Conservation (phyloP, 1,140 invertebrate genomes). For the Drosophila nigrodunni region DNA sequence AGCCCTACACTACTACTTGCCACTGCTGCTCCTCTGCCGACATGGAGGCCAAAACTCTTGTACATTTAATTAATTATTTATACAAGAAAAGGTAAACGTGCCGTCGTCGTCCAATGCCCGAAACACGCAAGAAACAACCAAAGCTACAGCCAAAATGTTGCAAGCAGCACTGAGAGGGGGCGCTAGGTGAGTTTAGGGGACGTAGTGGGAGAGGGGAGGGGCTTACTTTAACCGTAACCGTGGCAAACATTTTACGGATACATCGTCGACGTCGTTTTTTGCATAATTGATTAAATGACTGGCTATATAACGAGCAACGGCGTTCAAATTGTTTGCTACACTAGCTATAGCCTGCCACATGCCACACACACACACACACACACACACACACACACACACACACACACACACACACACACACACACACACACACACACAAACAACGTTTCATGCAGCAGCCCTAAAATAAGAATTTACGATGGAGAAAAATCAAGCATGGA, state of each 20-base stretch:
- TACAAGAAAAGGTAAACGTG: conserved; percentile 80
- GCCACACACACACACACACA: conserved; percentile 13
- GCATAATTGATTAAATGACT: conserved; percentile 82
- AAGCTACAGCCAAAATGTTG: conserved; percentile 20
- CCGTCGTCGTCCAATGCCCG: conserved; percentile 34
- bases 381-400: conserved; percentile 9
- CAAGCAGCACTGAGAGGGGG: neutral
- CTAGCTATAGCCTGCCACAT: conserved; percentile 17
- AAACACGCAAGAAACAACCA: conserved; percentile 48
- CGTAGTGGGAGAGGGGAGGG: neutral
- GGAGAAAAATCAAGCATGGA: conserved; percentile 46
- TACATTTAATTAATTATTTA: conserved; percentile 82
- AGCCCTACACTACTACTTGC: neutral
- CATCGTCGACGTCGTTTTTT: conserved; percentile 78
- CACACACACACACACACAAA: too few species aligned
- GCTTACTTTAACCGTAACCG: conserved; percentile 38
- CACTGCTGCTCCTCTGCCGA: neutral
- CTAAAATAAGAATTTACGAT: conserved; percentile 67
- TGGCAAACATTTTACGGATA: conserved; percentile 76
- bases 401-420: conserved; percentile 1
- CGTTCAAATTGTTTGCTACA: conserved; percentile 43
- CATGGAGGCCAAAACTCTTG: conserved; percentile 54
- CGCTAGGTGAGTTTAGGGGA: neutral
- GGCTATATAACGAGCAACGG: conserved; percentile 64
- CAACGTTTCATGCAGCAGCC: conserved; percentile 2